phyloP scores from a whole-genome alignment of 2,797 vertebrate genomes.

The Takifugu rubripes region DNA sequence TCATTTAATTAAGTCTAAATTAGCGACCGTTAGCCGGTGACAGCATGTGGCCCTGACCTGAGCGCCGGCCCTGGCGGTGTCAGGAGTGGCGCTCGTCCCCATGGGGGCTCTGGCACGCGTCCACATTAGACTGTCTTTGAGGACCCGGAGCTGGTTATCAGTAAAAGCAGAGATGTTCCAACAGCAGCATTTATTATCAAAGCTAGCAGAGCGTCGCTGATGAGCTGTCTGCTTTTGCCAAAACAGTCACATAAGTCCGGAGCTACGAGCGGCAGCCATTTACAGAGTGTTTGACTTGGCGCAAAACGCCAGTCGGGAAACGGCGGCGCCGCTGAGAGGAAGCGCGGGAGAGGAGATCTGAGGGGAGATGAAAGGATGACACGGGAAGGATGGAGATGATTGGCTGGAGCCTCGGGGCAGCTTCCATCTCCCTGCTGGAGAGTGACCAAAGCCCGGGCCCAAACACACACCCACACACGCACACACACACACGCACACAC shows the following conservation, averaged over 20 bases:
- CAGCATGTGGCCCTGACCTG: constrained; percentile 24
- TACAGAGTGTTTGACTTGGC: constrained; percentile 16
- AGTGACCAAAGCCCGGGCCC: constrained; percentile 57
- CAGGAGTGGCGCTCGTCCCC: constrained; percentile 38
- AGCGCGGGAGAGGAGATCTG: constrained; percentile 26
- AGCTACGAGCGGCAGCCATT: constrained; percentile 28
- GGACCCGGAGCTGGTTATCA: constrained; percentile 66
- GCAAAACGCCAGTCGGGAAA: constrained; percentile 17
- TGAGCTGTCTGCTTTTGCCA: constrained; percentile 36
- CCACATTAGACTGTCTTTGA: constrained; percentile 50
- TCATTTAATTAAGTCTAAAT: constrained; percentile 57
- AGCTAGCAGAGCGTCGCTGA: constrained; percentile 54
- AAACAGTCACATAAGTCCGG: constrained; percentile 20
- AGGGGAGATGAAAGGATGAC: constrained; percentile 55
- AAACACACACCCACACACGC: constrained; percentile 9
- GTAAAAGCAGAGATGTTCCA: constrained; percentile 45
- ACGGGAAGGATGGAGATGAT: constrained; percentile 40
- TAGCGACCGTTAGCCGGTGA: constrained; percentile 37
- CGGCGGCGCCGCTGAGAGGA: constrained; percentile 32
- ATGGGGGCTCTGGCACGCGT: constrained; percentile 47
- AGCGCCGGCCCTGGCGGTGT: constrained; percentile 43
- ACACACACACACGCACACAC: background rate
- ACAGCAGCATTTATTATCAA: constrained; percentile 60
- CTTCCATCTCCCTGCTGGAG: constrained; percentile 52
- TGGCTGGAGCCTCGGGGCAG: constrained; percentile 54